A percentile compares a stretch with the other conserved stretches of the same genome.
These are phyloP conservation scores for Catostylus mosaicus DNA, from an alignment of 30 jellyfish, hydroid and myxozoan species.

Conservation along the genomic window DNA sequence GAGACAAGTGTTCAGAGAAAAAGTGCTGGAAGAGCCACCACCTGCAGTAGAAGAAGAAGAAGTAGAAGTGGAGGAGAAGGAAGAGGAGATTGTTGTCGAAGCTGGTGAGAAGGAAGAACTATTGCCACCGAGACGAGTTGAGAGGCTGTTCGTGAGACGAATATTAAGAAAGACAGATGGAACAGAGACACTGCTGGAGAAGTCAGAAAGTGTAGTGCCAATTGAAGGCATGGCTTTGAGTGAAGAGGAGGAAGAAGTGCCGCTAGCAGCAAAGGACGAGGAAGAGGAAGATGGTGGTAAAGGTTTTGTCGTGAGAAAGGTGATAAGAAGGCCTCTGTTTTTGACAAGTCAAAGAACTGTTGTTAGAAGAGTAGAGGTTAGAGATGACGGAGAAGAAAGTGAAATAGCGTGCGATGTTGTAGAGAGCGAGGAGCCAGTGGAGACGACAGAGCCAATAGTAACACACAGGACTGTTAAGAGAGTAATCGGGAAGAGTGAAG, in stretches of 20 bases:
- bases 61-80: conserved; percentile 34
- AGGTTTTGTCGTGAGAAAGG: conserved; percentile 54
- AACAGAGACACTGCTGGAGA: conserved; percentile 65
- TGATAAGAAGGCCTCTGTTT: conserved; percentile 70
- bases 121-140: conserved; percentile 62
- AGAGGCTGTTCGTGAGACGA: conserved; percentile 77
- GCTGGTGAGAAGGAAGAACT: not conserved
- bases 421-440: conserved; percentile 48
- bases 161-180: conserved; percentile 82
- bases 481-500: conserved; percentile 47
- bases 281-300: conserved; percentile 32
- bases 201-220: conserved; percentile 74
- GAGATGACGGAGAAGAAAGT: conserved; percentile 50
- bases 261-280: conserved; percentile 22
- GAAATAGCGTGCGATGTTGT: conserved; percentile 55
- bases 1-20: not conserved
- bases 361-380: conserved; percentile 21
- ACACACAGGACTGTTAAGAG: conserved; percentile 65
- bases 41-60: no score
- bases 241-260: conserved; percentile 16
- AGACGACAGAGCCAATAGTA: conserved; percentile 54
- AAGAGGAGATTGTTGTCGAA: not conserved
- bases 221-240: conserved; percentile 12
- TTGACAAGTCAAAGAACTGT: conserved; percentile 79
- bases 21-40: not conserved